Conservation (phyloP, 2,888 invertebrate species). For the Oasisia sp. region DNA sequence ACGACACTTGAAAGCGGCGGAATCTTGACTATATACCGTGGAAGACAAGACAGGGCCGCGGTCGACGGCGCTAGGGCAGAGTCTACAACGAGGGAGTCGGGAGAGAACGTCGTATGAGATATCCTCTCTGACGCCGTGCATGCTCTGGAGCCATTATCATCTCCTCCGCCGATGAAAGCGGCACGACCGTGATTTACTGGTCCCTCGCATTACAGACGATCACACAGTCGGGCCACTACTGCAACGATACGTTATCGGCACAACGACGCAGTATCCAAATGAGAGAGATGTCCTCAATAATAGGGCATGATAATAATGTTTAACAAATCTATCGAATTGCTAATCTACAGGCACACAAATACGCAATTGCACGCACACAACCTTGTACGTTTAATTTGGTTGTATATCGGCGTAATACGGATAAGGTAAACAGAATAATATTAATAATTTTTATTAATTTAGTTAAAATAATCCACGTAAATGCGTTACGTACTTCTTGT, state of each 20-base stretch:
- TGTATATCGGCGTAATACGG: background rate
- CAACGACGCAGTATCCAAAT: background rate
- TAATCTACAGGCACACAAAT: background rate
- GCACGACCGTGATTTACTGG: too few species aligned
- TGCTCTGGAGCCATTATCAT: too few species aligned
- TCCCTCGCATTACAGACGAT: background rate
- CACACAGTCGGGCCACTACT: background rate
- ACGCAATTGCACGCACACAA: background rate
- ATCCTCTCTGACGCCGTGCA: background rate
- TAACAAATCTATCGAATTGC: background rate
- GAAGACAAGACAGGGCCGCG: background rate
- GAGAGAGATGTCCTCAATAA: background rate
- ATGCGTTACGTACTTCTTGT: too few species aligned
- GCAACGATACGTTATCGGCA: background rate
- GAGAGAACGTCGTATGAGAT: background rate
- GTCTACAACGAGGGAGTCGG: background rate
- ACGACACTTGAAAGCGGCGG: conserved; percentile 12
- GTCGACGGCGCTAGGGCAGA: too few species aligned
- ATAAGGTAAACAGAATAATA: background rate
- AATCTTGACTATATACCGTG: background rate
- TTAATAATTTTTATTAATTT: too few species aligned
- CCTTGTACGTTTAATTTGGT: background rate
- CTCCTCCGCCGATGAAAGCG: too few species aligned
- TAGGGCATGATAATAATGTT: background rate
- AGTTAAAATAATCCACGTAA: too few species aligned